phyloP scores from a whole-genome alignment of 2,113 vertebrate species.

The Cebidichthys violaceus region DNA sequence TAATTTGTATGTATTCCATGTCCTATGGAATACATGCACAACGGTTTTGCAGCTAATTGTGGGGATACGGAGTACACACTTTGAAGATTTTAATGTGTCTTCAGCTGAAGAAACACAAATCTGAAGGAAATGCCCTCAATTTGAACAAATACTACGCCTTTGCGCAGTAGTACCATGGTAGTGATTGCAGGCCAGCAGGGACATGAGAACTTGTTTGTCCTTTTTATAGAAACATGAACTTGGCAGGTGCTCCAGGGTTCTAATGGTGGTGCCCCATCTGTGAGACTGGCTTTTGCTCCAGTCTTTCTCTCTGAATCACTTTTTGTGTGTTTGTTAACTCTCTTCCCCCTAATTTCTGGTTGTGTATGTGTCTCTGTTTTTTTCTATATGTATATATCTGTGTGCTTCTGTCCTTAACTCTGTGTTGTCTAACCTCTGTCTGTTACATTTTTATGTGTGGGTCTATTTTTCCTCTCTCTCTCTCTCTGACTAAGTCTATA shows the following conservation, averaged over 20 bases:
- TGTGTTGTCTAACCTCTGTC: constrained; percentile 36
- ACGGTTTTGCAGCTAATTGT: not conserved
- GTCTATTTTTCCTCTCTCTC: constrained; percentile 46
- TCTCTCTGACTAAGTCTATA: constrained; percentile 25
- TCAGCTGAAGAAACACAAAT: not conserved
- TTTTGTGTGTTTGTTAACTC: constrained; percentile 47
- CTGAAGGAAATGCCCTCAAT: not conserved
- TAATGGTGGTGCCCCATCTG: constrained; percentile 60
- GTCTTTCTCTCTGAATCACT: constrained; percentile 56
- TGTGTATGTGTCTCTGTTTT: constrained; percentile 42
- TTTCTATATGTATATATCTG: constrained; percentile 21
- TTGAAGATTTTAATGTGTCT: not conserved
- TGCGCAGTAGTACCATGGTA: not conserved
- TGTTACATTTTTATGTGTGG: constrained; percentile 32
- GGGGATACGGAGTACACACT: not conserved
- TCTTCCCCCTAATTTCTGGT: constrained; percentile 36
- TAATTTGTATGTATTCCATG: not conserved
- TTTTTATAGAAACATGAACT: constrained; percentile 5
- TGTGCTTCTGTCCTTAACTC: constrained; percentile 33
- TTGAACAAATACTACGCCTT: not conserved
- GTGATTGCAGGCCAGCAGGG: constrained; percentile 14
- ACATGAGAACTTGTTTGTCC: not conserved
- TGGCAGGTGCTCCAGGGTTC: constrained; percentile 70
- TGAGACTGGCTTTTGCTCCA: constrained; percentile 19
- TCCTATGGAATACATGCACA: not conserved